These are phyloP conservation scores for Dicentrarchus labrax DNA, from an alignment of 2,113 vertebrate species.

Conservation along the genomic window DNA sequence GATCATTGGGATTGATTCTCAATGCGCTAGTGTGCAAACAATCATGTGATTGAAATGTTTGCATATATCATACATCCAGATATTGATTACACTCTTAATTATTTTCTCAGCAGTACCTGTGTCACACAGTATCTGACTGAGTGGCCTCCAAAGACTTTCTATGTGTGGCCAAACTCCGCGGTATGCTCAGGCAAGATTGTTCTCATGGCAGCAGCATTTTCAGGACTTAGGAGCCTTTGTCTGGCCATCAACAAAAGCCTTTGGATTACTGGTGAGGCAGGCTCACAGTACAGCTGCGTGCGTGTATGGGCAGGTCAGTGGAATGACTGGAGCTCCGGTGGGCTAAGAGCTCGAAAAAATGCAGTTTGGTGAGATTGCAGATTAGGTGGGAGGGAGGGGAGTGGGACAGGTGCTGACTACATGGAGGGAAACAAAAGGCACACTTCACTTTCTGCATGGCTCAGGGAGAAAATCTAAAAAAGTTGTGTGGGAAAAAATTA, in stretches of 20 bases:
- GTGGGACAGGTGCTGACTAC: slow-evolving; percentile 64
- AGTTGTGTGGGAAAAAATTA: not conserved
- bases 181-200: slow-evolving; percentile 67
- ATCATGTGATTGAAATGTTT: not conserved
- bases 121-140: not conserved
- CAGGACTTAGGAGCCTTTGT: slow-evolving; percentile 78
- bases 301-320: slow-evolving; percentile 83
- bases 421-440: slow-evolving; percentile 65
- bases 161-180: slow-evolving; percentile 42
- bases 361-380: slow-evolving; percentile 85
- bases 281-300: slow-evolving; percentile 75
- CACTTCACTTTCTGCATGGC: slow-evolving; percentile 51
- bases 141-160: slow-evolving; percentile 1
- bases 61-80: not conserved
- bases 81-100: not conserved
- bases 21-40: not conserved
- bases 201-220: slow-evolving; percentile 70
- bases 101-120: not conserved
- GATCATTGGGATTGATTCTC: not conserved
- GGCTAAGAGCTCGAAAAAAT: slow-evolving; percentile 83
- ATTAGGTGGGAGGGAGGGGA: slow-evolving; percentile 56
- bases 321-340: slow-evolving; percentile 83
- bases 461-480: slow-evolving; percentile 21
- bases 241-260: slow-evolving; percentile 77
- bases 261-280: slow-evolving; percentile 76